Base-by-base conservation (phyloP, 2,888 invertebrate species). In the Amphipoea lucens region DNA sequence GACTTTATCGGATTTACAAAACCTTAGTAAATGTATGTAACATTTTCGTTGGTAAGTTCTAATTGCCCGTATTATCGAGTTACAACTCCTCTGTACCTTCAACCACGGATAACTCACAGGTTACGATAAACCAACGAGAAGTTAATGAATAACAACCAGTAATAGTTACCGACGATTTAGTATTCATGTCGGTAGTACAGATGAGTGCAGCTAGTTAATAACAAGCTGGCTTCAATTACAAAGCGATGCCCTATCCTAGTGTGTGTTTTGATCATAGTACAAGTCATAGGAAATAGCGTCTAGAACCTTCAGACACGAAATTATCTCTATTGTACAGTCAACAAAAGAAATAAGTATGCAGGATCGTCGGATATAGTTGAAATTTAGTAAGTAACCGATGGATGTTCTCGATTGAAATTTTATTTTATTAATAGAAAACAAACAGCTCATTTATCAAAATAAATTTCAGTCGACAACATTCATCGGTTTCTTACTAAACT, bases 211-310 rank as follows among this genome's bases (percentile, higher is more conserved):
- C 65, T 68, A 42, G 87, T 84, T 86, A 81, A 74, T 81, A 87
- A 87, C 89, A 83, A 86, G 89, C 87, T 79, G 80, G 82, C 90
- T 92, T 92, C 92, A 94, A 93, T 94, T 93, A 90, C 91, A 88
- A 88, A 92, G 91, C 88, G 81, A 74, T 89, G 84, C 91, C 90
- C 90, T 90, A 91, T 90, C 78, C 87, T 78, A 87, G 76, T 79
- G 81, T 80, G 84, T 81, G 82, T 79, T 85, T 79, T 84, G 60
- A 51, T 69, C 9, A 14, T 81, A 89, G 78, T 77, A 0, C 78
- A 90, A 89, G 89, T 72, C 7, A 89, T 48, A 40, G 1, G 40
- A 40, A 57, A 40, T 12, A 23, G 45, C 45, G 11, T 11, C 45
- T 45, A 45, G 45, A 45, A 45, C 45, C 11, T 45, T 45, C 9